phyloP scores from a whole-genome alignment of 2,888 invertebrate genomes.

The Leucoma salicis region DNA sequence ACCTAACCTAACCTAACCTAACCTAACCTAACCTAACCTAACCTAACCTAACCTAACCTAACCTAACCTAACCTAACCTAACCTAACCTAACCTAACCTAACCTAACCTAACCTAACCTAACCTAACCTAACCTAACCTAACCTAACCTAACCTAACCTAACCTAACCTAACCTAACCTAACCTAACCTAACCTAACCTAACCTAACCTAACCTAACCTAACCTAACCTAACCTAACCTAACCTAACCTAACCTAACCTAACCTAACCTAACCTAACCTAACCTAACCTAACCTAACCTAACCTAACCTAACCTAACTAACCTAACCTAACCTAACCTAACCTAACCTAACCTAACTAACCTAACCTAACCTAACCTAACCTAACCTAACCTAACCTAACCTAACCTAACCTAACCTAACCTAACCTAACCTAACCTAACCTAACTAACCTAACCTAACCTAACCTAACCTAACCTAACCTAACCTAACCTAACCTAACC shows the following conservation, averaged over 20 bases:
- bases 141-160: slow-evolving; percentile 9
- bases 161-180: slow-evolving; percentile 24
- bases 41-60: slow-evolving; percentile 27
- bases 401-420: slow-evolving; percentile 14
- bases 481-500: slow-evolving; percentile 17
- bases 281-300: slow-evolving; percentile 27
- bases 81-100: slow-evolving; percentile 2
- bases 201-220: slow-evolving; percentile 21
- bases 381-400: slow-evolving; percentile 17
- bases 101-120: slow-evolving; percentile 13
- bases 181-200: slow-evolving; percentile 26
- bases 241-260: slow-evolving; percentile 22
- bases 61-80: slow-evolving; percentile 8
- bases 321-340: slow-evolving; percentile 31
- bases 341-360: slow-evolving; percentile 34
- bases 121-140: slow-evolving; percentile 19
- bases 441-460: slow-evolving; percentile 18
- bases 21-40: slow-evolving; percentile 26
- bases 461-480: slow-evolving; percentile 21
- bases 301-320: slow-evolving; percentile 27
- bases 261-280: slow-evolving; percentile 28
- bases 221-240: slow-evolving; percentile 24
- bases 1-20: slow-evolving; percentile 22
- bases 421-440: slow-evolving; percentile 15
- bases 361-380: slow-evolving; percentile 32